Percentiles rank a stretch among this genome's conserved stretches.
Evolutionary conservation across 2,888 invertebrate genomes (phyloP).

Genomic region (Epinotia brunnichana): DNA sequence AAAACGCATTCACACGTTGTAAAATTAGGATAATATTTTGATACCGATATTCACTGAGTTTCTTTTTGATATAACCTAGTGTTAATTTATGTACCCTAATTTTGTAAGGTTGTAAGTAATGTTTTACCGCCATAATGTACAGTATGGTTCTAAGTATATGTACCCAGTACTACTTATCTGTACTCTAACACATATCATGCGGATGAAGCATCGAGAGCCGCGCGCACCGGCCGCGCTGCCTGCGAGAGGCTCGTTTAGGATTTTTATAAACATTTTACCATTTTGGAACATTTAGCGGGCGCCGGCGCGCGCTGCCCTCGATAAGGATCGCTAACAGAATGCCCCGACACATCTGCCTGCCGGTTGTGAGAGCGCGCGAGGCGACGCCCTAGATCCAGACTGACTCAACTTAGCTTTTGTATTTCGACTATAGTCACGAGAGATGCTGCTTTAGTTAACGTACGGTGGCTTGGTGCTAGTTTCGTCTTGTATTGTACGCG

Average conservation of each 20-base stretch:
- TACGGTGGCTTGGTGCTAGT: constrained; percentile 83
- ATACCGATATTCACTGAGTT: constrained; percentile 81
- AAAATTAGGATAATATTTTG: constrained; percentile 80
- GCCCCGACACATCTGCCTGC: constrained; percentile 48
- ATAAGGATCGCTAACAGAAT: background rate
- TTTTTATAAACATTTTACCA: constrained; percentile 76
- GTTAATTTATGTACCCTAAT: constrained; percentile 72
- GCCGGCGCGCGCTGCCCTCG: constrained; percentile 49
- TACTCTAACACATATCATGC: constrained; percentile 79
- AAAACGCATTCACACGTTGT: constrained; percentile 71
- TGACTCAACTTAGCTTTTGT: constrained; percentile 67
- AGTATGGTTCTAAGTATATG: constrained; percentile 75
- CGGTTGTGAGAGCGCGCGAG: constrained; percentile 54
- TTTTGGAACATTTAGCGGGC: constrained; percentile 71
- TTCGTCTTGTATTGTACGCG: constrained; percentile 67
- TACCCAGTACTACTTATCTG: constrained; percentile 79
- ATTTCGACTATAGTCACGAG: constrained; percentile 52
- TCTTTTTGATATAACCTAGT: constrained; percentile 75
- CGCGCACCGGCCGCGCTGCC: constrained; percentile 62
- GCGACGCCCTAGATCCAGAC: constrained; percentile 41
- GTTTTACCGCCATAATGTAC: constrained; percentile 75
- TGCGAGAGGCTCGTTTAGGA: constrained; percentile 63
- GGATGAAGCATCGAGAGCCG: constrained; percentile 57
- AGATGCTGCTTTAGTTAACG: constrained; percentile 67
- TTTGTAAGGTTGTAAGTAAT: constrained; percentile 74